phyloP scores from a whole-genome alignment of 2,113 vertebrate species.

The Phylloscopus trochiloides region DNA sequence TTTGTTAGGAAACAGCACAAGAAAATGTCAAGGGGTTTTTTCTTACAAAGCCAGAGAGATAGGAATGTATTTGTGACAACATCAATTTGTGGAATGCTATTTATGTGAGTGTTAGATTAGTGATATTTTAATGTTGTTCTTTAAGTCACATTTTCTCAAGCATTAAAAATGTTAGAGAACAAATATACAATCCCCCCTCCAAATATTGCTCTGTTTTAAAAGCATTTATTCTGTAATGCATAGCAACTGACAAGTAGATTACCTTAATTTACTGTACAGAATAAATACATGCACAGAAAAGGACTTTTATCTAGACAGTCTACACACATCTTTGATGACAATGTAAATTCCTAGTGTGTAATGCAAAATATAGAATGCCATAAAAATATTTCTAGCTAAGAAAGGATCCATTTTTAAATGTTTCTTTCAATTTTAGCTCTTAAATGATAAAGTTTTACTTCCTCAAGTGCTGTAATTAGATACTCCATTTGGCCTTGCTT shows the following conservation, averaged over 20 bases:
- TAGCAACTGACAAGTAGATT: neutral
- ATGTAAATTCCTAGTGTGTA: neutral
- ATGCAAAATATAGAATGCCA: neutral
- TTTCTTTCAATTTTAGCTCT: neutral
- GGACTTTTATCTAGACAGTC: neutral
- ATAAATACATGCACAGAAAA: neutral
- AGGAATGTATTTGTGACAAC: neutral
- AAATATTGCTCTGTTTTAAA: neutral
- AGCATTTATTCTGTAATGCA: neutral
- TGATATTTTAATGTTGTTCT: neutral
- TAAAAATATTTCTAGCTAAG: neutral
- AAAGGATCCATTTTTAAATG: neutral
- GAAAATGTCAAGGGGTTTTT: neutral
- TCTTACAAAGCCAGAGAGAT: neutral
- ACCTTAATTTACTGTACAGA: neutral
- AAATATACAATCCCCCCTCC: neutral
- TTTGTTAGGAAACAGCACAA: neutral
- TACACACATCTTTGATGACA: neutral
- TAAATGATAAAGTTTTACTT: neutral
- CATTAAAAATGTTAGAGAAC: neutral
- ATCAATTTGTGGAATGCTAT: neutral
- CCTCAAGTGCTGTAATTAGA: neutral
- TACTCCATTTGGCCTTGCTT: neutral
- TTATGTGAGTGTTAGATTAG: neutral
- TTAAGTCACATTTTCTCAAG: neutral